These are phyloP conservation scores for Torymus tubicola DNA, from an alignment of 2,888 invertebrate genomes.

Conservation along the genomic window DNA sequence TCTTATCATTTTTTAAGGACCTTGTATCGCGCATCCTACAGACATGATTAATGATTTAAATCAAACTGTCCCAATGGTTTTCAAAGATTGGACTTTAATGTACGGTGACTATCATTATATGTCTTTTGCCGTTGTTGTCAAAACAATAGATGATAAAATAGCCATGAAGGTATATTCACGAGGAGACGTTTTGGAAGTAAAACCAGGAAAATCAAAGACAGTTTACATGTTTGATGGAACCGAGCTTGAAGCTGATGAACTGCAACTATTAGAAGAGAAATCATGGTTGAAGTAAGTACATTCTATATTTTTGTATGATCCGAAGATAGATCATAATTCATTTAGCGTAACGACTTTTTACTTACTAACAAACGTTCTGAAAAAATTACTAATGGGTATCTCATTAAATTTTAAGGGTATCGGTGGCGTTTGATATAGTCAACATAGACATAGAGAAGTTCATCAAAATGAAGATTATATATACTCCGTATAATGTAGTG, in stretches of 20 bases:
- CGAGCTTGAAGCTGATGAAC: slow-evolving; percentile 46
- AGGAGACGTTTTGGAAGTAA: slow-evolving; percentile 61
- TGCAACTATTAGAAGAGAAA: slow-evolving; percentile 44
- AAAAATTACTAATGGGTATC: no score
- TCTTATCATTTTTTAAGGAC: slow-evolving; percentile 30
- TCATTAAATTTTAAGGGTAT: background rate
- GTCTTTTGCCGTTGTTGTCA: slow-evolving; percentile 71
- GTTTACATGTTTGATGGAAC: slow-evolving; percentile 61
- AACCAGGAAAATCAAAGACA: slow-evolving; percentile 51
- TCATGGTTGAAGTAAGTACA: no score
- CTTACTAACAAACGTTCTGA: no score
- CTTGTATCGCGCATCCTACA: slow-evolving; percentile 45
- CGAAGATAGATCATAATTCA: no score
- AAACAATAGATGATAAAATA: slow-evolving; percentile 64
- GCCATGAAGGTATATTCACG: slow-evolving; percentile 60
- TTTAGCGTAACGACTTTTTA: no score
- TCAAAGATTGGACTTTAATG: slow-evolving; percentile 70
- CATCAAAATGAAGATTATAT: slow-evolving; percentile 14
- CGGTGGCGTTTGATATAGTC: slow-evolving; percentile 17
- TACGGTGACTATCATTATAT: slow-evolving; percentile 67
- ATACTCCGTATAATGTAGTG: slow-evolving; percentile 44
- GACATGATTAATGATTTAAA: slow-evolving; percentile 47
- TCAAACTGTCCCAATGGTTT: slow-evolving; percentile 43
- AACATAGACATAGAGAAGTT: slow-evolving; percentile 3
- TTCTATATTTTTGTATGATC: no score